A percentile compares a stretch with the other conserved stretches of the same genome.
Evolutionary conservation across 1,140 invertebrate genomes (phyloP).

Genomic region (Copidosoma floridanum): DNA sequence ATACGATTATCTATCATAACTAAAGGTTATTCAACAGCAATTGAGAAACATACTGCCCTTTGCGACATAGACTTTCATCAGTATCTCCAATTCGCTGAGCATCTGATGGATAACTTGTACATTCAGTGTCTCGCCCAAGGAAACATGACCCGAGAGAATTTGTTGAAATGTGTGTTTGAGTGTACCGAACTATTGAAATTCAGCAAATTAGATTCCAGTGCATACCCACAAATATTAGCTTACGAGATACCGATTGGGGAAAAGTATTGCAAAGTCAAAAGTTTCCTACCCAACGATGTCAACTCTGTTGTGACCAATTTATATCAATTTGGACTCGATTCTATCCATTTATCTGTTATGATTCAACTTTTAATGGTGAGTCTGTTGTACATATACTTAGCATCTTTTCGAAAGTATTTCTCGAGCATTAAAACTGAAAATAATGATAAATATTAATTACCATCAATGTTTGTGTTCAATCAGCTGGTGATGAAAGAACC

Average conservation of each 20-base stretch:
- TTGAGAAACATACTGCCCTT: conserved; percentile 66
- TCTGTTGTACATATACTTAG: too few species aligned
- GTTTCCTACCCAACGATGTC: conserved; percentile 71
- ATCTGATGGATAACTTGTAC: conserved; percentile 64
- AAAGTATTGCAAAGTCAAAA: conserved; percentile 65
- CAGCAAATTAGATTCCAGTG: conserved; percentile 33
- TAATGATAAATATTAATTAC: too few species aligned
- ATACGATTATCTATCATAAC: conserved; percentile 64
- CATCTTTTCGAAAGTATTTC: too few species aligned
- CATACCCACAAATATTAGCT: conserved; percentile 52
- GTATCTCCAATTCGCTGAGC: conserved; percentile 60
- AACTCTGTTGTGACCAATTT: conserved; percentile 88
- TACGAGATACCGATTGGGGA: conserved; percentile 66
- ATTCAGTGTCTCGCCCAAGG: conserved; percentile 74
- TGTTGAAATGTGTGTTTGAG: conserved; percentile 57
- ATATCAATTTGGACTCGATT: conserved; percentile 74
- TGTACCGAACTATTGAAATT: conserved; percentile 41
- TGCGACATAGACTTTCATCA: conserved; percentile 62
- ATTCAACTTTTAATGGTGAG: conserved; percentile 75
- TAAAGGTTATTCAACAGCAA: conserved; percentile 61
- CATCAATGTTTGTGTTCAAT: conserved; percentile 25
- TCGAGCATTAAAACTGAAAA: too few species aligned
- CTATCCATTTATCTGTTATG: conserved; percentile 66
- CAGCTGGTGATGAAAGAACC: conserved; percentile 81
- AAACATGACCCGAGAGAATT: conserved; percentile 66